Conservation (phyloP, 2,888 invertebrate species). For the Ennomos quercinarius region DNA sequence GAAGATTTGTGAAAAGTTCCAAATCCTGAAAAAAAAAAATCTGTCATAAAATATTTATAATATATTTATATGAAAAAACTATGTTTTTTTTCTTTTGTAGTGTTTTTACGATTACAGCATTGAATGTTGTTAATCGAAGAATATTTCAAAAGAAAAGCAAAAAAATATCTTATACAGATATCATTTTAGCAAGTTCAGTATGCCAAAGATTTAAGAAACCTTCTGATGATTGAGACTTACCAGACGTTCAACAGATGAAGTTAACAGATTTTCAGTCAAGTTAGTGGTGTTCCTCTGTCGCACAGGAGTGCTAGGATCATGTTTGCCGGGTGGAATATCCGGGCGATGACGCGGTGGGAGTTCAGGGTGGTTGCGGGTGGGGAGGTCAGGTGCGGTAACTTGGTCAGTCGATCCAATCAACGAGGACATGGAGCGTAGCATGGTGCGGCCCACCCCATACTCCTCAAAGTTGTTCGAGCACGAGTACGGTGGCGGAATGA, state of each 20-base stretch:
- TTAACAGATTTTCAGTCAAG: slow-evolving; percentile 70
- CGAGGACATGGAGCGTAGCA: slow-evolving; percentile 87
- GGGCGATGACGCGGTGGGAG: slow-evolving; percentile 50
- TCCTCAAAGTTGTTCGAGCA: slow-evolving; percentile 90
- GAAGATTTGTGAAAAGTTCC: slow-evolving; percentile 71
- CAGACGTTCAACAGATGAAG: slow-evolving; percentile 31
- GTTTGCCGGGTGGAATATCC: slow-evolving; percentile 29
- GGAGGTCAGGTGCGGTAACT: slow-evolving; percentile 31
- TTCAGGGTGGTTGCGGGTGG: slow-evolving; percentile 21
- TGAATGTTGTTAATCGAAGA: no score
- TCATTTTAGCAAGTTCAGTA: no score
- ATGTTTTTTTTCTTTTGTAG: no score
- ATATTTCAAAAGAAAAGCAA: no score
- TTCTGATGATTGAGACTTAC: slow-evolving; percentile 1
- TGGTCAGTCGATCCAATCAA: slow-evolving; percentile 66
- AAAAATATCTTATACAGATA: no score
- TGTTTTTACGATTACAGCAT: no score
- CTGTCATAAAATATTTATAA: not conserved
- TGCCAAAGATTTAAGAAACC: no score
- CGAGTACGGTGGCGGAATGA: slow-evolving; percentile 94
- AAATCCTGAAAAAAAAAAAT: slow-evolving; percentile 51
- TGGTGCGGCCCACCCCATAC: slow-evolving; percentile 76
- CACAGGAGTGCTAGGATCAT: slow-evolving; percentile 26
- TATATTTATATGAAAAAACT: no score
- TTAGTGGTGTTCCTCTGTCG: slow-evolving; percentile 46